Evolutionary conservation across 2,888 invertebrate genomes (phyloP).

Genomic region (Epistrophe grossulariae): DNA sequence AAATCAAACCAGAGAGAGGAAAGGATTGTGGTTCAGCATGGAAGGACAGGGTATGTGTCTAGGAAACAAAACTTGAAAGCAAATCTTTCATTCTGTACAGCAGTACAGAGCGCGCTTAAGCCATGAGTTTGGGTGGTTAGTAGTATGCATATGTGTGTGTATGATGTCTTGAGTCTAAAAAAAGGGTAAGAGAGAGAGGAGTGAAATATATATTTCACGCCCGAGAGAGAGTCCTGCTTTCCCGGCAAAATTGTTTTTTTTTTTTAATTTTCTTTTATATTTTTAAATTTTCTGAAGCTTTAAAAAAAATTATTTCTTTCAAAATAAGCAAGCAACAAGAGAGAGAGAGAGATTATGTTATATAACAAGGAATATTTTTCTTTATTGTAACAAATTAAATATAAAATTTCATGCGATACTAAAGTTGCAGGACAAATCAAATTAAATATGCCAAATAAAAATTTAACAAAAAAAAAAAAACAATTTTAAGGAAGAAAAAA

Average conservation of each 20-base stretch:
- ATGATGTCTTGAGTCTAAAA: slow-evolving; percentile 38
- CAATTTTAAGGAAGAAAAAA: slow-evolving; percentile 27
- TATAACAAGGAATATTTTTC: slow-evolving; percentile 34
- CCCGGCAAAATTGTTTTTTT: slow-evolving; percentile 80
- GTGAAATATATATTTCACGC: slow-evolving; percentile 15
- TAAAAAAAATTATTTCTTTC: slow-evolving; percentile 24
- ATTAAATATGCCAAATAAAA: slow-evolving; percentile 35
- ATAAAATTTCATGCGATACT: slow-evolving; percentile 56
- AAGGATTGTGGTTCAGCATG: slow-evolving; percentile 1
- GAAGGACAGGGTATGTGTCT: neutral
- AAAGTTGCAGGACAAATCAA: slow-evolving; percentile 54
- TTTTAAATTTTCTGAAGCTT: slow-evolving; percentile 47
- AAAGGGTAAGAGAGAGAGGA: slow-evolving; percentile 4
- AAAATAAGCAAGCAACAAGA: slow-evolving; percentile 60
- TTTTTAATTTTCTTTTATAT: slow-evolving; percentile 15
- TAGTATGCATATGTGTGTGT: slow-evolving; percentile 38
- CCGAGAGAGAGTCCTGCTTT: slow-evolving; percentile 81
- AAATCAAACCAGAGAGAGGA: slow-evolving; percentile 34
- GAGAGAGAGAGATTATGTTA: slow-evolving; percentile 15
- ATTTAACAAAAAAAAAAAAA: slow-evolving; percentile 8
- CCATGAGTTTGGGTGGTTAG: slow-evolving; percentile 6
- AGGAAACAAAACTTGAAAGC: slow-evolving; percentile 35
- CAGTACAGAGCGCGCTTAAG: slow-evolving; percentile 49
- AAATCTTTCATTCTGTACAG: slow-evolving; percentile 43
- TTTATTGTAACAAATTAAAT: slow-evolving; percentile 28